Conservation (phyloP, 2,888 invertebrate species). For the Ichneumoninae sp. region DNA sequence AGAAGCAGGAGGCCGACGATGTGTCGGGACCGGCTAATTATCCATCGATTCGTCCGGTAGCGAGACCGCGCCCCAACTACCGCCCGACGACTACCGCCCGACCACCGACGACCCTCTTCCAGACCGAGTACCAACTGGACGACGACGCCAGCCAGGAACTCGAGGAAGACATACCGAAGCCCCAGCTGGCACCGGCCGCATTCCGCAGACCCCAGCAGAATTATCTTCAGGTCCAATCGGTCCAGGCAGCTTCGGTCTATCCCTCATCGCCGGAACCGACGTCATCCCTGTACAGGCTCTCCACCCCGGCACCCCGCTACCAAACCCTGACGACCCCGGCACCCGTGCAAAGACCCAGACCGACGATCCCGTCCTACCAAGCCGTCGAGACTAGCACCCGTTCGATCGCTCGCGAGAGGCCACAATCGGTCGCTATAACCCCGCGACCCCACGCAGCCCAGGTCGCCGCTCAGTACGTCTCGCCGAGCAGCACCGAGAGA, state of each 20-base stretch:
- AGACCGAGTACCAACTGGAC: constrained; percentile 87
- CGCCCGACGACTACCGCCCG: constrained; percentile 84
- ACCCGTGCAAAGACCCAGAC: constrained; percentile 82
- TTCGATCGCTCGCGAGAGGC: constrained; percentile 74
- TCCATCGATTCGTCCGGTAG: constrained; percentile 85
- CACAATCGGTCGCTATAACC: constrained; percentile 86
- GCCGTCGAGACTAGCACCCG: constrained; percentile 78
- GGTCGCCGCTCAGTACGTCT: constrained; percentile 82
- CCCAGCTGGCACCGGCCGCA: constrained; percentile 83
- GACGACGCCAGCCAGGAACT: constrained; percentile 87
- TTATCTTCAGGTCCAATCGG: constrained; percentile 74
- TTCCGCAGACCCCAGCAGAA: constrained; percentile 83
- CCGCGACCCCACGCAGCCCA: constrained; percentile 84
- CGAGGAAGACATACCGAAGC: constrained; percentile 86
- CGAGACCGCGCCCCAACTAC: constrained; percentile 83
- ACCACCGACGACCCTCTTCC: constrained; percentile 89
- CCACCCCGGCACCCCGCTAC: constrained; percentile 87
- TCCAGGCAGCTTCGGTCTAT: constrained; percentile 77
- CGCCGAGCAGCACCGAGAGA: constrained; percentile 83
- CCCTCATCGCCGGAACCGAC: constrained; percentile 82
- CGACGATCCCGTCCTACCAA: constrained; percentile 75
- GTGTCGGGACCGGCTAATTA: constrained; percentile 87
- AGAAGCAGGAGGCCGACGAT: constrained; percentile 86
- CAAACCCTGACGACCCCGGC: constrained; percentile 88
- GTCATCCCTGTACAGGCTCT: constrained; percentile 82